Evolutionary conservation across 2,888 invertebrate genomes (phyloP).

Genomic region (Gisinianus flammeolus): DNA sequence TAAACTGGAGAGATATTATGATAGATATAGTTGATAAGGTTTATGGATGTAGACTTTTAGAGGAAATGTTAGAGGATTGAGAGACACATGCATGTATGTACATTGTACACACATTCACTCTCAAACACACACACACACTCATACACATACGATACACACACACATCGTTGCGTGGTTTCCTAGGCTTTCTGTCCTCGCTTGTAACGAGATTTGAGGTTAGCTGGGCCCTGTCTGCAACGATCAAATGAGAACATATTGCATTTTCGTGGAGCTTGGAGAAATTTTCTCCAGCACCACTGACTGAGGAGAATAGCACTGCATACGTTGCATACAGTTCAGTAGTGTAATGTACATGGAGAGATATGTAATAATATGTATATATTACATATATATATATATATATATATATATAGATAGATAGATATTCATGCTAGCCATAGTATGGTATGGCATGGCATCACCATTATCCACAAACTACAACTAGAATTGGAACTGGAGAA

Average conservation of each 20-base stretch:
- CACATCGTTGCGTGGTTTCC: slow-evolving; percentile 15
- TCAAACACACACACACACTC: neutral
- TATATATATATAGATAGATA: too few species aligned
- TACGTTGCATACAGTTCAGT: too few species aligned
- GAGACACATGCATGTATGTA: neutral
- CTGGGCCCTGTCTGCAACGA: slow-evolving; percentile 33
- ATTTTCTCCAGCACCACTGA: neutral
- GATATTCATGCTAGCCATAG: too few species aligned
- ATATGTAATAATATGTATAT: neutral
- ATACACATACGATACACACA: neutral
- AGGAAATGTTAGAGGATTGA: slow-evolving; percentile 16
- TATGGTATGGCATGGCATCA: too few species aligned
- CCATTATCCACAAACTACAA: too few species aligned
- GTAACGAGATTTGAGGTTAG: slow-evolving; percentile 37
- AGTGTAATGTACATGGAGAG: too few species aligned
- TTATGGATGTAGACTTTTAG: slow-evolving; percentile 12
- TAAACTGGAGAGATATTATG: neutral
- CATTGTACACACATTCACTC: neutral
- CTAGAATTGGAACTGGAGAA: neutral
- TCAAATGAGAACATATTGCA: slow-evolving; percentile 35
- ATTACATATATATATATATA: too few species aligned
- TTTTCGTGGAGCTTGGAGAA: slow-evolving; percentile 16
- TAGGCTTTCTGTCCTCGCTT: slow-evolving; percentile 26
- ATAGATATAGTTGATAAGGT: slow-evolving; percentile 15
- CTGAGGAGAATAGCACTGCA: neutral